Evolutionary conservation across 2,113 vertebrate species (phyloP).

Genomic region (Pyrgilauda ruficollis): DNA sequence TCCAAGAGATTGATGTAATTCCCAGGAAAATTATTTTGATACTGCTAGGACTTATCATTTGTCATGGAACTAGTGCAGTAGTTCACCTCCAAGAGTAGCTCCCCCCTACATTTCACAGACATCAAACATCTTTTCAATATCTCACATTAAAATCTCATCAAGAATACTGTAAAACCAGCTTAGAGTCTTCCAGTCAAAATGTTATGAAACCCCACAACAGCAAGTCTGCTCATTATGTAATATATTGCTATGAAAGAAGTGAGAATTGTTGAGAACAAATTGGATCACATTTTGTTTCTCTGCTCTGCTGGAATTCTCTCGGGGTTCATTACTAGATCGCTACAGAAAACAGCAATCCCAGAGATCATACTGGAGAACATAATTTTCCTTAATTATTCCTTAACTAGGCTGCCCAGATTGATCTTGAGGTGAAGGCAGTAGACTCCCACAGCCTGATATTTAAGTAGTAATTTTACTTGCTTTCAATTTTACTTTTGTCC

Average conservation of each 20-base stretch:
- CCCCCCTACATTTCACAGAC: neutral
- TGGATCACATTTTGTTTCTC: conserved; percentile 45
- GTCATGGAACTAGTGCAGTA: neutral
- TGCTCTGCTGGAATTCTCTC: conserved; percentile 40
- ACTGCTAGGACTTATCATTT: neutral
- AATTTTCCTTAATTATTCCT: conserved; percentile 61
- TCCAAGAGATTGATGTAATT: neutral
- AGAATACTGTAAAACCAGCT: neutral
- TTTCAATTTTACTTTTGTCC: neutral
- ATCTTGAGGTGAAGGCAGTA: neutral
- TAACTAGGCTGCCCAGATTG: conserved; percentile 28
- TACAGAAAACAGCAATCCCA: conserved; percentile 44
- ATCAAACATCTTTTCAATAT: conserved; percentile 9
- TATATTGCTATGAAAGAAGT: conserved; percentile 13
- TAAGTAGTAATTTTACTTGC: neutral
- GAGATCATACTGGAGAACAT: conserved; percentile 10
- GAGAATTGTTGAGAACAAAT: conserved; percentile 49
- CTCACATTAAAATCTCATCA: conserved; percentile 1
- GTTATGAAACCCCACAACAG: conserved; percentile 5
- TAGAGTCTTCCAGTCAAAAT: conserved; percentile 43
- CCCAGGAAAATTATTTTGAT: neutral
- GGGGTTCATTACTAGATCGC: conserved; percentile 55
- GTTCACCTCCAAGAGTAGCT: neutral
- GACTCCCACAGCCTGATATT: conserved; percentile 4
- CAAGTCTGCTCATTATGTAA: conserved; percentile 15